Base-by-base conservation (phyloP, 2,113 vertebrate genomes). In the Oreochromis spilurus region DNA sequence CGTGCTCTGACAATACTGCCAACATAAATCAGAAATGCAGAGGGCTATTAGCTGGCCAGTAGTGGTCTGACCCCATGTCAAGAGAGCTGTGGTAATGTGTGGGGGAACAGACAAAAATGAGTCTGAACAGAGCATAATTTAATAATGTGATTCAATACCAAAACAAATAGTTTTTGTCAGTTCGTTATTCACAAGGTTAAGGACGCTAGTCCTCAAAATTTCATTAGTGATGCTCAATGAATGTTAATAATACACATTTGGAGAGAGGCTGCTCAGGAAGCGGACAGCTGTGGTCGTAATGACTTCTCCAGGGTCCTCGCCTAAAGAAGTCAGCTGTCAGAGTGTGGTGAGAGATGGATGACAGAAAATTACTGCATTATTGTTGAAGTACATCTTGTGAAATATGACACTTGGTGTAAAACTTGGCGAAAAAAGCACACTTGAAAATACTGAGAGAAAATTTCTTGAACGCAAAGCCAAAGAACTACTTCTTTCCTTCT, bases 291-390 rank as follows among this genome's bases (percentile, higher is more conserved):
- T 45, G 8, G 5, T 8, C 4, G 3, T 91, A 91, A 91, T 91
- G 84, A 91, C 87, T 83, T 34, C 84, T 92, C 82, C 26, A 24
- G 84, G 40, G 88, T 79, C 85, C 54, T 84, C 11, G 40, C 50
- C n/a, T 43, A 6, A 83, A 67, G 78, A 78, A 43, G 80, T 70
- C 89, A 19, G 54, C 26, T 84, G 29, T 84, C 70, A 78, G 9
- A 75, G 31, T 54, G 62, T 6, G 55, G 40, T 24, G 26, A 81
- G 34, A 60, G 75, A 83, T n/a, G 60, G 50, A 81, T 55, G 60
- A 58, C 50, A 50, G 38, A 53, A 29, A 70, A 77, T 38, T 77
- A 36, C 78, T 58, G 80, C 65, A 57, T 31, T 86, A 75, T 79
- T 65, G 43, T 1, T 53, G 12, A 62, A 79, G 60, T 57, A 11